Conservation (phyloP, 2,113 vertebrate genomes). For the Sigmodon hispidus region DNA sequence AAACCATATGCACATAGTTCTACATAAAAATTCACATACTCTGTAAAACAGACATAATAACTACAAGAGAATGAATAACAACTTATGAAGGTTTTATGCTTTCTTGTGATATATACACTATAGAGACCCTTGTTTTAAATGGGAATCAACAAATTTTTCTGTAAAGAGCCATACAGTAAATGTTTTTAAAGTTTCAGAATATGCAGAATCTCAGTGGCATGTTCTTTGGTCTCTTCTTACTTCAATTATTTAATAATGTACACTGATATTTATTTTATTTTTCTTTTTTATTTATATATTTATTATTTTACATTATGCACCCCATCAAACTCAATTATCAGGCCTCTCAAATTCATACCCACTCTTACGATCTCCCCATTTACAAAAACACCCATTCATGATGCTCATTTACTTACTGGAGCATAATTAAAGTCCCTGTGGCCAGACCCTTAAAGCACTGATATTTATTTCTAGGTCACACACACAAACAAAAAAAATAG, state of each 20-base stretch:
- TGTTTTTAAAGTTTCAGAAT: background rate
- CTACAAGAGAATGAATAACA: background rate
- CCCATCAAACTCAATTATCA: too few species aligned
- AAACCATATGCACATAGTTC: background rate
- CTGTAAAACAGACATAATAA: background rate
- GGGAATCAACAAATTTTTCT: background rate
- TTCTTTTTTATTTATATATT: too few species aligned
- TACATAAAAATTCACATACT: background rate
- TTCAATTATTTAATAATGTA: background rate
- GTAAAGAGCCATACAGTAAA: background rate
- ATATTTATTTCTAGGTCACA: background rate
- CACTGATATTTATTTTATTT: background rate
- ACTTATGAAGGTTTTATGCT: background rate
- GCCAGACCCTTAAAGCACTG: too few species aligned
- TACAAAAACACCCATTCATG: too few species aligned
- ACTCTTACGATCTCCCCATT: too few species aligned
- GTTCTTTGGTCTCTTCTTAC: background rate
- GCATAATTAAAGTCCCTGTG: too few species aligned
- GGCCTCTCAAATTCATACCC: too few species aligned
- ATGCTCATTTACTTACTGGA: too few species aligned
- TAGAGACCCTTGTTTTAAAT: background rate
- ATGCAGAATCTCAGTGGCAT: background rate
- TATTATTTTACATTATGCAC: too few species aligned
- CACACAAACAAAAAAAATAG: too few species aligned
- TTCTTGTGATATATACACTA: background rate